phyloP scores from a whole-genome alignment of 2,797 vertebrate species.

The Siniperca undulata region DNA sequence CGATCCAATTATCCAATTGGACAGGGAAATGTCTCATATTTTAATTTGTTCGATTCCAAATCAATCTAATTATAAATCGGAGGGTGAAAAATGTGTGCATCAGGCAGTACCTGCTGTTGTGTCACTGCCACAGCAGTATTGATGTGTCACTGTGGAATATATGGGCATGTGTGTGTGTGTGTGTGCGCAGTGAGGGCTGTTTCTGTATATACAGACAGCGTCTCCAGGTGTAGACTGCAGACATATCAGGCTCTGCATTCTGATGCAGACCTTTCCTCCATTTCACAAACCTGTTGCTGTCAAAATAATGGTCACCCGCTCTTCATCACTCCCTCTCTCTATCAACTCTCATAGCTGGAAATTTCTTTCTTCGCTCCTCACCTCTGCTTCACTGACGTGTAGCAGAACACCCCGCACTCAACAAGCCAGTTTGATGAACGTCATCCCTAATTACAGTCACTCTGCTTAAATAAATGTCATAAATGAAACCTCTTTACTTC shows the following conservation, averaged over 20 bases:
- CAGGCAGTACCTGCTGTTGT: slow-evolving; percentile 40
- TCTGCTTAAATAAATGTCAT: slow-evolving; percentile 35
- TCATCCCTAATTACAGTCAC: slow-evolving; percentile 27
- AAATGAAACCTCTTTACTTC: slow-evolving; percentile 31
- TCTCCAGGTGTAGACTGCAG: slow-evolving; percentile 18
- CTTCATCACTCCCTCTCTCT: background rate
- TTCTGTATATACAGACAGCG: slow-evolving; percentile 8
- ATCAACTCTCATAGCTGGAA: background rate
- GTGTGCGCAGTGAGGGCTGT: background rate
- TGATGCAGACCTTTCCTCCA: background rate
- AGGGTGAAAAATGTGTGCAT: slow-evolving; percentile 38
- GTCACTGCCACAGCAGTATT: slow-evolving; percentile 26
- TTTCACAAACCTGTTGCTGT: slow-evolving; percentile 27
- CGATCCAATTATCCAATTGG: slow-evolving; percentile 54
- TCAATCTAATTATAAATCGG: slow-evolving; percentile 50
- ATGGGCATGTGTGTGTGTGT: background rate
- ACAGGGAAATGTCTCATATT: slow-evolving; percentile 63
- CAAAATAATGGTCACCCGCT: slow-evolving; percentile 24
- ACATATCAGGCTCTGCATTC: slow-evolving; percentile 11
- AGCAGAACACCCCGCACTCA: slow-evolving; percentile 11
- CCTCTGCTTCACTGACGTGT: slow-evolving; percentile 17
- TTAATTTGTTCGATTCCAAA: slow-evolving; percentile 59
- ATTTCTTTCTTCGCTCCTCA: slow-evolving; percentile 10
- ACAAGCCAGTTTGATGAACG: slow-evolving; percentile 9
- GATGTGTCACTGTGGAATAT: slow-evolving; percentile 19